Percentiles rank a stretch among this genome's conserved stretches.
Conservation (phyloP, 2,888 invertebrate genomes). For the Pogonocherus hispidulus region DNA sequence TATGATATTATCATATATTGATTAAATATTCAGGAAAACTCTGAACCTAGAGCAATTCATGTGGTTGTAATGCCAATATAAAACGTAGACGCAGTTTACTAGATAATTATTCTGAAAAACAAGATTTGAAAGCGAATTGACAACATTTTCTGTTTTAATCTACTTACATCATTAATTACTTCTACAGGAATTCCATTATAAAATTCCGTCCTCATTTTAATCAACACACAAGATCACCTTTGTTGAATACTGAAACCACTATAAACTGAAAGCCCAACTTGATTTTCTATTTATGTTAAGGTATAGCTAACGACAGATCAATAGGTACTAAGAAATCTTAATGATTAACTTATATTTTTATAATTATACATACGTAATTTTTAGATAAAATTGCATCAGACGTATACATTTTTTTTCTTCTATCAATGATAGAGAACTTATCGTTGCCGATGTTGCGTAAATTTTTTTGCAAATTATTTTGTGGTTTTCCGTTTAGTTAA, state of each 20-base stretch:
- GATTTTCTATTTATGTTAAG: slow-evolving; percentile 9
- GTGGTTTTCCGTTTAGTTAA: neutral
- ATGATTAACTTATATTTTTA: neutral
- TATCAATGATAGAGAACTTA: neutral
- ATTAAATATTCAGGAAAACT: no score
- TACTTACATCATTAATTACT: slow-evolving; percentile 29
- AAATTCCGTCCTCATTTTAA: slow-evolving; percentile 13
- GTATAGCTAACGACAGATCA: neutral
- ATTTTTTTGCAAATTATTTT: neutral
- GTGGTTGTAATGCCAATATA: no score
- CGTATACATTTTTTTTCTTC: neutral
- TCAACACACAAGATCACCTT: neutral
- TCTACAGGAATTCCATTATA: slow-evolving; percentile 20
- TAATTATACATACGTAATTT: slow-evolving; percentile 6
- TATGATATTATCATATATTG: no score
- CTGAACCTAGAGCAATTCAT: no score
- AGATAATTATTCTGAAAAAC: neutral
- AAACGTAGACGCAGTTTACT: no score
- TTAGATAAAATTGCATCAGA: slow-evolving; percentile 16
- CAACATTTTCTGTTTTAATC: neutral
- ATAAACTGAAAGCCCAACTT: neutral
- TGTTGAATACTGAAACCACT: neutral
- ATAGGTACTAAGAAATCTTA: neutral
- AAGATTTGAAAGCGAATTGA: neutral
- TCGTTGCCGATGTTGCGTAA: neutral